Evolutionary conservation across 1,140 invertebrate species (phyloP), one percentile per base, ranked within the genome.

Genomic region (Zaprionus africanus): DNA sequence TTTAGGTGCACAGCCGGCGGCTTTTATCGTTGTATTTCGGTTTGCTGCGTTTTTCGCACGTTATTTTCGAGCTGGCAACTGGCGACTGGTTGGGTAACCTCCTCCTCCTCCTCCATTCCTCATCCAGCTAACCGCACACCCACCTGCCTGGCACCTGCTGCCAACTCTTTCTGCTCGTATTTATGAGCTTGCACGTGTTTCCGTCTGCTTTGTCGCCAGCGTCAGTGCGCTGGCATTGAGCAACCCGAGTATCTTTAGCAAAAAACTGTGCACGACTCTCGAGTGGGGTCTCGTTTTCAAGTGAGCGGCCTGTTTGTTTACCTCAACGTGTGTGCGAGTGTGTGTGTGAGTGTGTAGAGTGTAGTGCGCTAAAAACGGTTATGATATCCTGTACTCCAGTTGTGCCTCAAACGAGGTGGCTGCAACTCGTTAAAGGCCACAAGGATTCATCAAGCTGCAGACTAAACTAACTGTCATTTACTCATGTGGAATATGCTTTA

Each of bases 221-320:
- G 41, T 17, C 41, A 17, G 41, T 7, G 15, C 38, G 22, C 53
- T 51, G 65, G 57, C 74, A 81, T 66, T 79, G 68, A 79, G 77
- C 69, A 87, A 71, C 79, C 77, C 70, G 69, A 87, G 80, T 71
- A 77, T 82, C 79, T 86, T 87, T 86, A 53, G 38, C 46, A 26
- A 56, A 17, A 34, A 69, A 60, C 38, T 17, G 49, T 49, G 60
- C 61, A 70, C 68, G 79, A 76, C 62, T 71, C 57, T 66, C 73
- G 61, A 87, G 80, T 83, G 84, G 61, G 70, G 78, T 76, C 78
- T 87, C 85, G 65, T 71, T 81, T 87, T 83, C 73, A 83, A 87
- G 84, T 67, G 69, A 66, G 64, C 71, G 36, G 15, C 65, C 71
- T 46, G 57, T 68, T 68, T 83, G 69, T 85, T 78, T 73, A 65